Evolutionary conservation across 2,888 invertebrate genomes (phyloP).

Genomic region (Dascillus cervinus): DNA sequence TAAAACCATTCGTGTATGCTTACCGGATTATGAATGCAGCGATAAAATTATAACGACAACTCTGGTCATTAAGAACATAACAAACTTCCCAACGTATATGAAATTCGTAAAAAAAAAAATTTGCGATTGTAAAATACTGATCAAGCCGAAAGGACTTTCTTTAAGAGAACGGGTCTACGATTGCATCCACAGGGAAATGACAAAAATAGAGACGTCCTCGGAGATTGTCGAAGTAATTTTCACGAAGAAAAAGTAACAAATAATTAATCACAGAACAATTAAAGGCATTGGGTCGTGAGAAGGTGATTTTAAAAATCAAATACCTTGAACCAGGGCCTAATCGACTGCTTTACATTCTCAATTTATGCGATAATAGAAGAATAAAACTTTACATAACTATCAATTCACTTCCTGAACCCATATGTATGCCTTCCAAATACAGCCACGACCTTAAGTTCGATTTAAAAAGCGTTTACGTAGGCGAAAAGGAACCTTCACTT

Average conservation of each 20-base stretch:
- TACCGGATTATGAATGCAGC: slow-evolving; percentile 31
- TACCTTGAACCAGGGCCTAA: slow-evolving; percentile 29
- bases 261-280: no score
- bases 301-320: no score
- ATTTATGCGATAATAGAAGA: slow-evolving; percentile 33
- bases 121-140: slow-evolving; percentile 32
- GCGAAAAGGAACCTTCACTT: slow-evolving; percentile 27
- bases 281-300: no score
- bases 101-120: slow-evolving; percentile 31
- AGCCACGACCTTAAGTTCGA: slow-evolving; percentile 18
- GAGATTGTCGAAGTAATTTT: slow-evolving; percentile 30
- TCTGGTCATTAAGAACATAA: slow-evolving; percentile 32
- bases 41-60: slow-evolving; percentile 26
- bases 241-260: no score
- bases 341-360: slow-evolving; percentile 34
- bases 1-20: slow-evolving; percentile 21
- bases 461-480: slow-evolving; percentile 30
- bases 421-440: slow-evolving; percentile 22
- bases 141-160: slow-evolving; percentile 24
- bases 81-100: slow-evolving; percentile 25
- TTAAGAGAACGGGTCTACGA: slow-evolving; percentile 27
- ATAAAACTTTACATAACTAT: slow-evolving; percentile 29
- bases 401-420: slow-evolving; percentile 17
- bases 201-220: slow-evolving; percentile 28
- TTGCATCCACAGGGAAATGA: slow-evolving; percentile 35